These are phyloP conservation scores for Phylloscopus collybita DNA, from an alignment of 2,797 vertebrate genomes.

Conservation along the genomic window DNA sequence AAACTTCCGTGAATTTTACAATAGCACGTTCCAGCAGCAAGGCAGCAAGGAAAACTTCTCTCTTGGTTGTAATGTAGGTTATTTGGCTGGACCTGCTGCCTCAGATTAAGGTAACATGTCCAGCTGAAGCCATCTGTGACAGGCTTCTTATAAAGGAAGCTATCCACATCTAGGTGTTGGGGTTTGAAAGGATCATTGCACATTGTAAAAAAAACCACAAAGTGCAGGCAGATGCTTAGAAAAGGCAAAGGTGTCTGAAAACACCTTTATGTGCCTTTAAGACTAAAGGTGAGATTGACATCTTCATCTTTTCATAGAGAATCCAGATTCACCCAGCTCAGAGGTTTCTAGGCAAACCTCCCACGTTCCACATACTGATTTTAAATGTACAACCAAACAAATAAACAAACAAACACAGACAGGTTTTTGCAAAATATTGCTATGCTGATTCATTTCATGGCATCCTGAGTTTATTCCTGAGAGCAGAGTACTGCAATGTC, in stretches of 20 bases:
- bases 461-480: background rate
- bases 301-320: background rate
- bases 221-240: background rate
- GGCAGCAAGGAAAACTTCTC: background rate
- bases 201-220: background rate
- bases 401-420: background rate
- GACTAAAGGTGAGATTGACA: background rate
- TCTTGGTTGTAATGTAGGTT: background rate
- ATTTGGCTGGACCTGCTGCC: background rate
- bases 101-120: background rate
- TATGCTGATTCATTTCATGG: background rate
- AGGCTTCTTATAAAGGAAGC: background rate
- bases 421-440: background rate
- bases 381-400: background rate
- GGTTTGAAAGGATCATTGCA: background rate
- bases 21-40: background rate
- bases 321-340: background rate
- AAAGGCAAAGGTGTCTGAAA: background rate
- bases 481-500: background rate
- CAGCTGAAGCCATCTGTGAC: background rate
- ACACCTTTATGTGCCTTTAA: background rate
- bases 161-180: background rate
- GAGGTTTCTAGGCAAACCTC: background rate
- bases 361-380: background rate
- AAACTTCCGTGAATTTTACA: background rate